Percentiles rank a stretch among this genome's conserved stretches.
Evolutionary conservation across 2,113 vertebrate species (phyloP).

Genomic region (Tachuris rubrigastra): DNA sequence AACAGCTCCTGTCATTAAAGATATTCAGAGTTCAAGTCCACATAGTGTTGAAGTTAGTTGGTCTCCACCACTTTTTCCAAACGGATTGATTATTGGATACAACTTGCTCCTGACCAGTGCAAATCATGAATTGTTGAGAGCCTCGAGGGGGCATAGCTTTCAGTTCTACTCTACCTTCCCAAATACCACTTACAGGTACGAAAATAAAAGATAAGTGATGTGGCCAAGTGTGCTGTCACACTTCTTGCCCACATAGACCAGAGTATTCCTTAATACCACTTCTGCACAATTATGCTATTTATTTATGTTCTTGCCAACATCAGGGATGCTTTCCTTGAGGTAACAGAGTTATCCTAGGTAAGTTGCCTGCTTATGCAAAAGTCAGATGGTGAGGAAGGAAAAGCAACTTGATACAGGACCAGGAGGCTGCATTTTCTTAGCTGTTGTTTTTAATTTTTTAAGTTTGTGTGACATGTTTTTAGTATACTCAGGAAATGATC

Average conservation of each 20-base stretch:
- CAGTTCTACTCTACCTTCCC: constrained; percentile 77
- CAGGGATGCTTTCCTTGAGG: background rate
- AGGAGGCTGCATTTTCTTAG: background rate
- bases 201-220: background rate
- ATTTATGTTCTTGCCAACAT: background rate
- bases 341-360: background rate
- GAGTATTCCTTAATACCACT: background rate
- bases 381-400: background rate
- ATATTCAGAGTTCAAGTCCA: constrained; percentile 70
- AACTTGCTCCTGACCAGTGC: constrained; percentile 74
- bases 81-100: constrained; percentile 77
- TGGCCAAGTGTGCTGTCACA: background rate
- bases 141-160: constrained; percentile 71
- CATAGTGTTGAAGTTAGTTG: constrained; percentile 78
- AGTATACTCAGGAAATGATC: background rate
- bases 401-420: background rate
- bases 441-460: background rate
- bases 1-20: constrained; percentile 67
- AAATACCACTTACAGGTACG: constrained; percentile 77
- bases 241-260: background rate
- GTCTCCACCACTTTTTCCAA: constrained; percentile 73
- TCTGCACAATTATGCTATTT: background rate
- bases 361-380: background rate
- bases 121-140: constrained; percentile 49
- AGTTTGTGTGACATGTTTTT: background rate